These are phyloP conservation scores for Anthoscopus minutus DNA, from an alignment of 2,113 vertebrate species.

Conservation along the genomic window DNA sequence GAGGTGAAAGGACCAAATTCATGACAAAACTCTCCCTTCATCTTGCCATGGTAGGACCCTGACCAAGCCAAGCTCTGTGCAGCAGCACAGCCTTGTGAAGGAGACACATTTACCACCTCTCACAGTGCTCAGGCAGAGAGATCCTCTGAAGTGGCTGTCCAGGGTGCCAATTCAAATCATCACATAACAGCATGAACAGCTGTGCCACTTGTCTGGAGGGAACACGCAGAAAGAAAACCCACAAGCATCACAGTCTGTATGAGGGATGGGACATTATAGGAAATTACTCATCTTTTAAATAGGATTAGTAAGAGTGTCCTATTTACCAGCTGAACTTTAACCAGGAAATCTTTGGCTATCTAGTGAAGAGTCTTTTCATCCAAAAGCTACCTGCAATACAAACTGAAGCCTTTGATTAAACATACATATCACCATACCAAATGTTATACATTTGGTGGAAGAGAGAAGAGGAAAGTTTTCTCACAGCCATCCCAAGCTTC, in stretches of 20 bases:
- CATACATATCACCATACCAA: background rate
- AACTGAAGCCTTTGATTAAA: background rate
- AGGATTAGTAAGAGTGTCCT: background rate
- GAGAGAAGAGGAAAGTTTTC: background rate
- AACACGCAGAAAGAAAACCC: background rate
- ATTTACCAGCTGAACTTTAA: background rate
- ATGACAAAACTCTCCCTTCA: background rate
- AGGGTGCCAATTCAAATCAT: background rate
- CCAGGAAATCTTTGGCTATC: background rate
- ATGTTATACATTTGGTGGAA: background rate
- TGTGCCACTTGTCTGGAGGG: too few relatives aligned
- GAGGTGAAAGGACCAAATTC: background rate
- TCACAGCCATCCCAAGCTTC: background rate
- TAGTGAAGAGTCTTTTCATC: background rate
- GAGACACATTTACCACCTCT: background rate
- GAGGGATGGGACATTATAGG: background rate
- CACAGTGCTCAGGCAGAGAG: rapidly evolving
- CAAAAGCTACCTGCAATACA: background rate
- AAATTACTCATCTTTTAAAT: background rate
- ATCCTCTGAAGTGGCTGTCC: background rate
- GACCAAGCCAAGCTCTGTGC: background rate
- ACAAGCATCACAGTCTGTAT: background rate
- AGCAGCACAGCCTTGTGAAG: background rate
- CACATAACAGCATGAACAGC: background rate
- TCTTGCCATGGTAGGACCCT: rapidly evolving